Evolutionary conservation across 2,888 invertebrate species (phyloP), one percentile per base, ranked within the genome.

Genomic region (Athalia circularis): DNA sequence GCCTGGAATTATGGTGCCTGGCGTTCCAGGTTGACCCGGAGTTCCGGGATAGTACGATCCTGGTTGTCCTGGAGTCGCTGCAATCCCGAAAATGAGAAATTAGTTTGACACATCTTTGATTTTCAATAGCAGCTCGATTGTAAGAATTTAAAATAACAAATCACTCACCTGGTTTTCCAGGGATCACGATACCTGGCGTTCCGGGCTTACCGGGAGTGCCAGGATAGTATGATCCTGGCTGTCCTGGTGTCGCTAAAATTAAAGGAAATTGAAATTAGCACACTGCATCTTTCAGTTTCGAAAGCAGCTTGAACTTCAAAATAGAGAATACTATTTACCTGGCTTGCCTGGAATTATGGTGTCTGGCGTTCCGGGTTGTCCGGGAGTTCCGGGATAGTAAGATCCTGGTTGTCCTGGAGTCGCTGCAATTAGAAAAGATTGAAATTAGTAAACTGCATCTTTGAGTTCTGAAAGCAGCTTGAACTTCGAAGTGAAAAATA

Each of bases 301-400:
- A n/a, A n/a, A n/a, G n/a, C n/a, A n/a, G n/a, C n/a, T n/a, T n/a
- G n/a, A n/a, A n/a, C n/a, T n/a, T n/a, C n/a, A n/a, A n/a, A n/a
- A n/a, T n/a, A n/a, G n/a, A n/a, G n/a, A n/a, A n/a, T n/a, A n/a
- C n/a, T n/a, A n/a, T n/a, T 86, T 87, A 50, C 89, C 89, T 13
- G 78, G 77, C 0, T 82, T 81, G 77, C 85, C 87, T 3, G 77
- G 65, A 9, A 52, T 76, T 54, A 48, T n/a, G n/a, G n/a, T n/a
- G n/a, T n/a, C 62, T 92, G 59, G 93, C 92, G 65, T 45, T 5
- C 81, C 80, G 11, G 82, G 80, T 11, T 29, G 77, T 76, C 81
- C 81, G 50, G 81, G 77, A 13, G 80, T 88, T 92, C 80, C 89
- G 91, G 84, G 93, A 91, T n/a, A n/a, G n/a, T n/a, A n/a, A n/a